These are phyloP conservation scores for Scalopus aquaticus DNA, from an alignment of 2,113 vertebrate species.

Conservation along the genomic window DNA sequence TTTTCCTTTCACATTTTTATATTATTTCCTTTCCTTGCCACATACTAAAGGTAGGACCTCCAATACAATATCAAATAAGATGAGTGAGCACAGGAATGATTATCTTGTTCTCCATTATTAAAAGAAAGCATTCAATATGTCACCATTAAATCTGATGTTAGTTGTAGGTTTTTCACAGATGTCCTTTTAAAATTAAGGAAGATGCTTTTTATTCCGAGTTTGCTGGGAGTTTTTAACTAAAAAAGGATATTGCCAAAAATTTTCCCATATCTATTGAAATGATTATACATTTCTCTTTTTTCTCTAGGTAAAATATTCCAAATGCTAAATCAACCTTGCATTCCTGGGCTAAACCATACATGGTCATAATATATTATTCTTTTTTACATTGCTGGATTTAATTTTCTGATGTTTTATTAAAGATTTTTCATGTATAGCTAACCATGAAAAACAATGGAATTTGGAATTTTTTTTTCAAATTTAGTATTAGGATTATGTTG, in stretches of 20 bases:
- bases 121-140: background rate
- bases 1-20: slow-evolving; percentile 3
- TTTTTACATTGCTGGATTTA: background rate
- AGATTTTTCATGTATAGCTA: background rate
- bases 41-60: background rate
- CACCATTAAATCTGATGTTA: background rate
- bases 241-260: background rate
- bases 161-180: background rate
- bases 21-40: background rate
- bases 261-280: background rate
- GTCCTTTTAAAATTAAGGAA: background rate
- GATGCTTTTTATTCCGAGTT: background rate
- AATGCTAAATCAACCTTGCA: background rate
- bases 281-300: slow-evolving; percentile 1
- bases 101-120: background rate
- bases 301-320: background rate
- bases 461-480: background rate
- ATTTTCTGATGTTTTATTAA: background rate
- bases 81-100: background rate
- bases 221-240: background rate
- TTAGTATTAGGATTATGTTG: background rate
- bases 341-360: background rate
- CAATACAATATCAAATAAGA: background rate
- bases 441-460: background rate
- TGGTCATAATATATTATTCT: background rate